Conservation (phyloP, 2,113 vertebrate species). For the Centropus unirufus region DNA sequence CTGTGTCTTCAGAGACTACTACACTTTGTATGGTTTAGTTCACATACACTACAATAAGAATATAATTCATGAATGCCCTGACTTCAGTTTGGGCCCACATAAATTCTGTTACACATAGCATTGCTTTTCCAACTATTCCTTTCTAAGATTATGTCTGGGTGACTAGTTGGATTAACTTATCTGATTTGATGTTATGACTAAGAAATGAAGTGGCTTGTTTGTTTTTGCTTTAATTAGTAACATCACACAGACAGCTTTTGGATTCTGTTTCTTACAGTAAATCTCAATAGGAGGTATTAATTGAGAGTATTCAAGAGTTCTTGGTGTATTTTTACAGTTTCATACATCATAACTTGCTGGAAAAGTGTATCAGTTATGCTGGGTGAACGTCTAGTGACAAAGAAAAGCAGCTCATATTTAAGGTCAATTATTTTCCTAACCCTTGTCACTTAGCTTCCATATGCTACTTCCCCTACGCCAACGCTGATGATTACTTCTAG, state of each 20-base stretch:
- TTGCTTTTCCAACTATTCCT: not conserved
- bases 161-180: not conserved
- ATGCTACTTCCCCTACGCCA: not conserved
- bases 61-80: not conserved
- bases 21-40: not conserved
- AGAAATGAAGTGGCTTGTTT: not conserved
- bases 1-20: no score
- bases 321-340: not conserved
- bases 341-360: not conserved
- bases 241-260: not conserved
- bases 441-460: not conserved
- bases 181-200: not conserved
- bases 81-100: not conserved
- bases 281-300: not conserved
- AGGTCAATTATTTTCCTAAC: not conserved
- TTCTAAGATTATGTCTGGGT: not conserved
- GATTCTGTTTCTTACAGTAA: not conserved
- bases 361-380: not conserved
- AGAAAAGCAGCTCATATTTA: not conserved
- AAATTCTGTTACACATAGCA: not conserved
- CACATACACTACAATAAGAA: not conserved
- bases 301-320: not conserved
- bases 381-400: not conserved
- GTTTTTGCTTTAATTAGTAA: not conserved
- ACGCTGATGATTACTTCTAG: not conserved